Conservation (phyloP, 2,888 invertebrate species). For the Seira ritae region DNA sequence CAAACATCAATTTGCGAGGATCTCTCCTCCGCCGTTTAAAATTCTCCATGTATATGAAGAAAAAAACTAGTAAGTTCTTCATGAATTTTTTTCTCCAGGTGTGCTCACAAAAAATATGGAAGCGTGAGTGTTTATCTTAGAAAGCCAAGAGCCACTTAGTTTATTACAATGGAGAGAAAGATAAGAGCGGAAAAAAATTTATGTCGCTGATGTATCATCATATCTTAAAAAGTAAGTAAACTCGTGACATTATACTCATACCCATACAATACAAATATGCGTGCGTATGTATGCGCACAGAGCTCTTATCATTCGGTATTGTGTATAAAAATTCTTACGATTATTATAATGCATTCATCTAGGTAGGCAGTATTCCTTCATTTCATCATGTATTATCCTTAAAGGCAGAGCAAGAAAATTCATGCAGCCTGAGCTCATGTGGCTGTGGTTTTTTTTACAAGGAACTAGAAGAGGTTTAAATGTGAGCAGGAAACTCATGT, state of each 20-base stretch:
- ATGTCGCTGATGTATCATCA: background rate
- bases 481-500: background rate
- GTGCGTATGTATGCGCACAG: background rate
- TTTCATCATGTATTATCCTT: background rate
- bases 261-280: background rate
- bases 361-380: too few relatives aligned
- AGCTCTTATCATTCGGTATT: background rate
- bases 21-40: background rate
- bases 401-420: background rate
- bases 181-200: background rate
- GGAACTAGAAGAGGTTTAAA: background rate
- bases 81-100: background rate
- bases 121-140: conserved; percentile 4
- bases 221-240: too few relatives aligned
- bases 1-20: background rate
- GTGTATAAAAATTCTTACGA: background rate
- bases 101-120: background rate
- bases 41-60: background rate
- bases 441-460: background rate
- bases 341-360: background rate
- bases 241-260: background rate
- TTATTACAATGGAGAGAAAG: background rate
- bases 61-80: background rate
- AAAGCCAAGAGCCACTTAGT: conserved; percentile 18
- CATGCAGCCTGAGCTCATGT: background rate